Evolutionary conservation across 1,140 invertebrate genomes (phyloP).

Genomic region (Rhagoletis zephyria): DNA sequence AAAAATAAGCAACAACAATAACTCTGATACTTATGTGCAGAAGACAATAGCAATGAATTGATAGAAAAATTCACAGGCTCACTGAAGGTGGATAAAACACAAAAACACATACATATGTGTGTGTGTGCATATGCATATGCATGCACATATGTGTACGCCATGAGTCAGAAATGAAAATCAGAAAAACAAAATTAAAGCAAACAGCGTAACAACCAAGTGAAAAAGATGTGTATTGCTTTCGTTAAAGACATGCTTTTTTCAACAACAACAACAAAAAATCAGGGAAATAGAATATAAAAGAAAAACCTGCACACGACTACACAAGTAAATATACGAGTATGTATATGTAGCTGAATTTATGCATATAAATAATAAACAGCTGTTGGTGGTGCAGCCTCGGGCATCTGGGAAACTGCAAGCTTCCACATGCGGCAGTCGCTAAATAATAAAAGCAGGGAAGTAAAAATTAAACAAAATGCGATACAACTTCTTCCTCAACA

Average conservation of each 20-base stretch:
- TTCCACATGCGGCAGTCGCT: neutral
- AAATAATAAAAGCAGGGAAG: neutral
- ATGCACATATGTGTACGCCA: neutral
- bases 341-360: neutral
- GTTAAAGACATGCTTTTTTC: neutral
- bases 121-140: neutral
- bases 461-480: neutral
- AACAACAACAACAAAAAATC: neutral
- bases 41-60: conserved; percentile 40
- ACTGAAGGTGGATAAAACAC: neutral
- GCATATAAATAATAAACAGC: neutral
- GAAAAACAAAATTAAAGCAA: neutral
- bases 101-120: neutral
- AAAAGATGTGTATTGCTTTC: neutral
- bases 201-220: neutral
- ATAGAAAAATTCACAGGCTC: conserved; percentile 37
- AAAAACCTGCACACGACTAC: neutral
- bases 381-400: neutral
- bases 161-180: neutral
- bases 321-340: neutral
- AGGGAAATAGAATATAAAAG: neutral
- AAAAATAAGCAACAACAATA: neutral
- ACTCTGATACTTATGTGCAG: neutral
- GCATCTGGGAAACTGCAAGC: neutral
- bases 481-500: conserved; percentile 35